Percentiles rank a stretch among this genome's conserved stretches.
phyloP scores from a whole-genome alignment of 2,797 vertebrate species.

The Rhinatrema bivittatum region DNA sequence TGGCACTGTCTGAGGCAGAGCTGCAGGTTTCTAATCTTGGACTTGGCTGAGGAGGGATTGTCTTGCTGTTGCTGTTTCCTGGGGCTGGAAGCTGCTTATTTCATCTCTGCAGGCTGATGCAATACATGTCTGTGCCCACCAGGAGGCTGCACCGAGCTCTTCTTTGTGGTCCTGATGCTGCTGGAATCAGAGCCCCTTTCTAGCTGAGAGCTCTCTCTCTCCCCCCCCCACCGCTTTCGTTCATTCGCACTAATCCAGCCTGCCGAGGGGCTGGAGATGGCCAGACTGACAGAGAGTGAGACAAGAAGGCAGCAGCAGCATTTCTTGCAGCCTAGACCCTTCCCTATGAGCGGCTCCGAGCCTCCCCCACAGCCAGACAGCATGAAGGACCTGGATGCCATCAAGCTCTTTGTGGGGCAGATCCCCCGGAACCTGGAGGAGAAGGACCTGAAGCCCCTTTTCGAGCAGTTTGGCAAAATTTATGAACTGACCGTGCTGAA shows the following conservation, averaged over 20 bases:
- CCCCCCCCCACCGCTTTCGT: conserved; percentile 31
- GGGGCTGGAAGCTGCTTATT: too few species aligned
- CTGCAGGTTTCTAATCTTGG: too few species aligned
- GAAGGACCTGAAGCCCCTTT: conserved; percentile 92
- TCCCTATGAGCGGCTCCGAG: conserved; percentile 82
- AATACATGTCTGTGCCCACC: conserved; percentile 3
- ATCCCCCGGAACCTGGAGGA: conserved; percentile 96
- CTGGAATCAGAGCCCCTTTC: conserved; percentile 26
- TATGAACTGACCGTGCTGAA: conserved; percentile 97
- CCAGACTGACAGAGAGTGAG: conserved; percentile 93
- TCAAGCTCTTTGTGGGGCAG: conserved; percentile 98
- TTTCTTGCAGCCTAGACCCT: conserved; percentile 67
- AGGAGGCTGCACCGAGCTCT: conserved; percentile 34
- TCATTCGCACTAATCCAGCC: conserved; percentile 61
- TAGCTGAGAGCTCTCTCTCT: conserved; percentile 32
- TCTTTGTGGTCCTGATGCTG: conserved; percentile 34
- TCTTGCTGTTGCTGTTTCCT: too few species aligned
- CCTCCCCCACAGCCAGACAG: conserved; percentile 84
- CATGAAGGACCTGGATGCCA: conserved; percentile 97
- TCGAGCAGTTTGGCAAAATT: conserved; percentile 97
- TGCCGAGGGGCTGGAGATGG: conserved; percentile 86
- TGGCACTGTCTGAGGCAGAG: too few species aligned
- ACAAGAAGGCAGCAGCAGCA: conserved; percentile 79
- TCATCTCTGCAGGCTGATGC: background rate
- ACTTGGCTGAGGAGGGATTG: too few species aligned